A percentile compares a stretch with the other conserved stretches of the same genome.
Evolutionary conservation across 2,113 vertebrate genomes (phyloP).

Genomic region (Nanorana parkeri): DNA sequence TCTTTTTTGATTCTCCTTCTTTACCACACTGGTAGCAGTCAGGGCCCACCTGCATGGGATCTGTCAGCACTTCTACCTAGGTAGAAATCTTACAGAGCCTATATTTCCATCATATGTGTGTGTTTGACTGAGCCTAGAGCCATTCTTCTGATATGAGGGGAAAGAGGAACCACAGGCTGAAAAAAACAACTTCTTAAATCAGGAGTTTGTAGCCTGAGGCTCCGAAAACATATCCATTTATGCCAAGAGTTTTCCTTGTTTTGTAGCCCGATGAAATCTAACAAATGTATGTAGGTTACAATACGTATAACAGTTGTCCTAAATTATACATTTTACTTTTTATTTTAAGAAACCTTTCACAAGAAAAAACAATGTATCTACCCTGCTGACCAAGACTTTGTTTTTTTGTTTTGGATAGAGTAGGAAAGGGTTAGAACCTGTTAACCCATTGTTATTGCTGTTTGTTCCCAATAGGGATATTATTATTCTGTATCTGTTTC

Average conservation of each 20-base stretch:
- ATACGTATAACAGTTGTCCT: background rate
- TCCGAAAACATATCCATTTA: background rate
- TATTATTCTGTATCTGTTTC: too few relatives aligned
- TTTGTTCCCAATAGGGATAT: too few relatives aligned
- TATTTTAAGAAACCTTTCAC: too few relatives aligned
- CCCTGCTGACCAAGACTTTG: too few relatives aligned
- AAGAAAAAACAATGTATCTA: too few relatives aligned
- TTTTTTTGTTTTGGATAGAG: too few relatives aligned
- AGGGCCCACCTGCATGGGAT: conserved; percentile 20
- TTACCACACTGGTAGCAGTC: background rate
- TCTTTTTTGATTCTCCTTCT: background rate
- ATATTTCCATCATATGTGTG: conserved; percentile 12
- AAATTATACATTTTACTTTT: too few relatives aligned
- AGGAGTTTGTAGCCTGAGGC: conserved; percentile 19
- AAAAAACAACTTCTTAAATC: conserved; percentile 26
- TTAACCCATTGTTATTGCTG: too few relatives aligned
- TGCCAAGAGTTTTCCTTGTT: conserved; percentile 32
- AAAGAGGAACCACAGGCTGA: background rate
- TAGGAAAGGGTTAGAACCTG: too few relatives aligned
- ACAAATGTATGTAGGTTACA: conserved; percentile 32
- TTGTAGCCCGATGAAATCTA: background rate
- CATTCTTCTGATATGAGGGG: background rate
- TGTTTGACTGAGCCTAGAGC: conserved; percentile 31
- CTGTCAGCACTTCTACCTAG: conserved; percentile 39
- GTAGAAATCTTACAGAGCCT: conserved; percentile 21